phyloP scores from a whole-genome alignment of 2,797 vertebrate genomes.

The Gadopsis marmoratus region DNA sequence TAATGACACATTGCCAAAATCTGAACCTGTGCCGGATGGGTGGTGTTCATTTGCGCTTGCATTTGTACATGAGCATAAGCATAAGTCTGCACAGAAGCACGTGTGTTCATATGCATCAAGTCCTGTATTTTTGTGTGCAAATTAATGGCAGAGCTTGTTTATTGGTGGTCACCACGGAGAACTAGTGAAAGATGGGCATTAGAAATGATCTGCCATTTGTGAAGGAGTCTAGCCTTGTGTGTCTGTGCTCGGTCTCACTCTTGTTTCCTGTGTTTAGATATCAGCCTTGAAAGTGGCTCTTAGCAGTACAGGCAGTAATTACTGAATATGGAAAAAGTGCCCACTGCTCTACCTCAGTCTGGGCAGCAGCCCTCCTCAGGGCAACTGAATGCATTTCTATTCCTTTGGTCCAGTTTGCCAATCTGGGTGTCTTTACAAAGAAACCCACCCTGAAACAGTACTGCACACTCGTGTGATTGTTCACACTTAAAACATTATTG shows the following conservation, averaged over 20 bases:
- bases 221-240: conserved; percentile 25
- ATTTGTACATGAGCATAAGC: conserved; percentile 35
- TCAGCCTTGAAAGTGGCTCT: conserved; percentile 68
- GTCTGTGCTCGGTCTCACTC: conserved; percentile 33
- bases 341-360: conserved; percentile 69
- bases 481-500: conserved; percentile 10
- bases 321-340: conserved; percentile 76
- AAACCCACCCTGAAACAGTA: conserved; percentile 32
- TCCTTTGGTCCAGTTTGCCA: conserved; percentile 48
- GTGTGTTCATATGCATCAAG: conserved; percentile 14
- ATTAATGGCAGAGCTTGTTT: conserved; percentile 1
- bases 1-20: conserved; percentile 80
- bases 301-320: conserved; percentile 69
- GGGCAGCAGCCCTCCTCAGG: conserved; percentile 49
- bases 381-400: conserved; percentile 47
- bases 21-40: conserved; percentile 71
- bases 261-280: conserved; percentile 77
- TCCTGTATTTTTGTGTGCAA: conserved; percentile 12
- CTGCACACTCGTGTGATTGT: conserved; percentile 13
- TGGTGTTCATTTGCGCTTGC: conserved; percentile 47
- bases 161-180: conserved; percentile 21
- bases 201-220: conserved; percentile 28
- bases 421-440: conserved; percentile 41
- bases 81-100: conserved; percentile 29
- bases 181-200: conserved; percentile 11